Percentiles rank a stretch among this genome's conserved stretches.
phyloP scores from a whole-genome alignment of 2,113 vertebrate genomes.

The Hyperoodon ampullatus region DNA sequence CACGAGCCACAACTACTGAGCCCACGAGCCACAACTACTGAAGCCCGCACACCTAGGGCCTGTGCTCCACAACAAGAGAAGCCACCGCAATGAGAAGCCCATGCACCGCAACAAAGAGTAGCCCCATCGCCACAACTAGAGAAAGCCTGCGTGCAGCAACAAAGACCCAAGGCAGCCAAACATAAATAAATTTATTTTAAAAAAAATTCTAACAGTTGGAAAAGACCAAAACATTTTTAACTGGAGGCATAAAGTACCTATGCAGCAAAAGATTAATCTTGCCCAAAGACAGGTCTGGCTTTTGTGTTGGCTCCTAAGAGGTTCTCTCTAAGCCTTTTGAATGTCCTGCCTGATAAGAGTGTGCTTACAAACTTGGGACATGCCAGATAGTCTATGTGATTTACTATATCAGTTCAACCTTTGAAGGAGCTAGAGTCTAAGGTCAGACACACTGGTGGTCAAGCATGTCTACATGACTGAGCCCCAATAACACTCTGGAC shows the following conservation, averaged over 20 bases:
- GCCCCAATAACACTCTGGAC: neutral
- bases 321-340: neutral
- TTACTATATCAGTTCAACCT: neutral
- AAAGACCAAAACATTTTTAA: neutral
- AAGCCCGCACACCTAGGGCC: too few relatives aligned
- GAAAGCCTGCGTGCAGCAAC: rapidly evolving
- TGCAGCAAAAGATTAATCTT: neutral
- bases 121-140: too few relatives aligned
- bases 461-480: neutral
- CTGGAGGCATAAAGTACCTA: neutral
- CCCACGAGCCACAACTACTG: too few relatives aligned
- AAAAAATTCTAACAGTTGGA: neutral
- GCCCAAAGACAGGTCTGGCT: neutral
- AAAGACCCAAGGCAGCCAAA: too few relatives aligned
- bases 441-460: neutral
- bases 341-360: neutral
- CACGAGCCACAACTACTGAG: too few relatives aligned
- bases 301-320: neutral
- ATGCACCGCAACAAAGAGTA: too few relatives aligned
- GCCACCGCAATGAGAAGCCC: too few relatives aligned
- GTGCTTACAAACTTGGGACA: neutral
- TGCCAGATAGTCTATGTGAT: neutral
- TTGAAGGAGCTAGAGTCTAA: neutral
- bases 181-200: rapidly evolving
- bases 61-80: too few relatives aligned